phyloP scores from a whole-genome alignment of 2,888 invertebrate genomes.

The Andrena haemorrhoa region DNA sequence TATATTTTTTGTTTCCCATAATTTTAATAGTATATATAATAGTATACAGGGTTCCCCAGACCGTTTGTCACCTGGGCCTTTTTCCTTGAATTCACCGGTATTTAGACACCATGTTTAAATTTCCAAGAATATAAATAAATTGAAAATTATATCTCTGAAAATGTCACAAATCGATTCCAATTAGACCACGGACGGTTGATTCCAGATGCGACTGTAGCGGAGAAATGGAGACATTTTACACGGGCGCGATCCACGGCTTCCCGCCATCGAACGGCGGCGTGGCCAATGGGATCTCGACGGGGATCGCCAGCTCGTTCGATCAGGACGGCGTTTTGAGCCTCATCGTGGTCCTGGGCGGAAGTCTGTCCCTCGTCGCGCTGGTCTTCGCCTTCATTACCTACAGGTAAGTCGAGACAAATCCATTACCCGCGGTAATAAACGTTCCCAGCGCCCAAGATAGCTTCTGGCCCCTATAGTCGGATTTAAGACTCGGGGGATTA shows the following conservation, averaged over 20 bases:
- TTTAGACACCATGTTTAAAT: too few species aligned
- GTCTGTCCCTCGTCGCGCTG: constrained; percentile 88
- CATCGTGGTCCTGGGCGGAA: constrained; percentile 88
- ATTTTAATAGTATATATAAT: too few species aligned
- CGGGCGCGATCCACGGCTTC: constrained; percentile 81
- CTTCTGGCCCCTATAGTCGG: background rate
- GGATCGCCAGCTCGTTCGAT: constrained; percentile 80
- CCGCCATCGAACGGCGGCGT: constrained; percentile 74
- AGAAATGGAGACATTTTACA: constrained; percentile 82
- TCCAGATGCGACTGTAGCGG: constrained; percentile 43
- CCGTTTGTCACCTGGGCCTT: too few species aligned
- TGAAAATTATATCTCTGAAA: too few species aligned
- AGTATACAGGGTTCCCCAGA: too few species aligned
- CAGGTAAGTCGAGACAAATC: constrained; percentile 86
- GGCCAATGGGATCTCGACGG: constrained; percentile 80
- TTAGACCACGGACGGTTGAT: background rate
- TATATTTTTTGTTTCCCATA: too few species aligned
- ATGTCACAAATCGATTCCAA: too few species aligned
- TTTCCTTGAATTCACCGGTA: too few species aligned
- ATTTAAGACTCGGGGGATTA: constrained; percentile 13
- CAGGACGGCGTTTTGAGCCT: constrained; percentile 88
- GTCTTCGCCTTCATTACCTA: constrained; percentile 90
- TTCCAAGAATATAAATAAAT: too few species aligned
- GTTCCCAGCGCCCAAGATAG: background rate
- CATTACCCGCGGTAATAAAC: constrained; percentile 18